Percentiles rank a stretch among this genome's conserved stretches.
These are phyloP conservation scores for Sinella curviseta DNA, from an alignment of 1,140 invertebrate genomes.

Conservation along the genomic window DNA sequence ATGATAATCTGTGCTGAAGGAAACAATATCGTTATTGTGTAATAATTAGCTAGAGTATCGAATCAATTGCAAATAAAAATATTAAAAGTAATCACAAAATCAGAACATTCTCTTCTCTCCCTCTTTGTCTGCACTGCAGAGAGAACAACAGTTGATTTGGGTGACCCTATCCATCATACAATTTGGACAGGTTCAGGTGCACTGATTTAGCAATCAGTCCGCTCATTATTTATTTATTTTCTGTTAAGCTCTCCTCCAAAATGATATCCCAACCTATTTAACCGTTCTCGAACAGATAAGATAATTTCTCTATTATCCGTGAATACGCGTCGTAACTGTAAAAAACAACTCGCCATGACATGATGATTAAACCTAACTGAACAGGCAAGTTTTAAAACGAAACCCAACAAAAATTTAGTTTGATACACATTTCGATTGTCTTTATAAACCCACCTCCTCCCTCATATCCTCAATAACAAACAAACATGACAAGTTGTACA, in stretches of 20 bases:
- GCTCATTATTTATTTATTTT: no score
- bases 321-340: not conserved
- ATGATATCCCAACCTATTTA: no score
- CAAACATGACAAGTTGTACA: not conserved
- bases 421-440: not conserved
- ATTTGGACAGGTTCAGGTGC: constrained; percentile 3
- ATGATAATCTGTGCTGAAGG: no score
- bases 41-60: no score
- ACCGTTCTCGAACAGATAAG: no score
- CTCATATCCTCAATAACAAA: not conserved
- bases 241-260: no score
- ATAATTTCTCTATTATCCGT: no score
- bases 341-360: not conserved
- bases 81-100: not conserved
- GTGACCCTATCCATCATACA: constrained; percentile 20
- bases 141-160: not conserved
- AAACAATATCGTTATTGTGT: no score
- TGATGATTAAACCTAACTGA: no score
- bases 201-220: no score
- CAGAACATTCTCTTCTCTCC: not conserved
- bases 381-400: not conserved
- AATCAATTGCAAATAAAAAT: not conserved
- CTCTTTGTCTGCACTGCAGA: not conserved
- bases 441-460: not conserved
- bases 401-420: not conserved